Conservation (phyloP, 2,888 invertebrate species). For the Sinopyrophorus schimmeli region DNA sequence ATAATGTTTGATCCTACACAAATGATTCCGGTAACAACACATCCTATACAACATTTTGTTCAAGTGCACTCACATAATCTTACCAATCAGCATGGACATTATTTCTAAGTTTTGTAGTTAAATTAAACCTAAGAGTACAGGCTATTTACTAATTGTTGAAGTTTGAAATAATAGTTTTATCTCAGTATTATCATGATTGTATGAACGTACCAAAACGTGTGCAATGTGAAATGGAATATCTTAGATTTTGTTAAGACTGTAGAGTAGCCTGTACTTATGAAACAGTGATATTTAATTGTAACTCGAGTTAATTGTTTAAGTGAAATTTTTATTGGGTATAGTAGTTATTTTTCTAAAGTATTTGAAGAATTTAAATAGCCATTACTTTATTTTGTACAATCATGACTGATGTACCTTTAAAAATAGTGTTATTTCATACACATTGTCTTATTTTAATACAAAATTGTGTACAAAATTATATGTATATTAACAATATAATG, state of each 20-base stretch:
- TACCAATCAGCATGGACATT: slow-evolving; percentile 39
- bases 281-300: too few species aligned
- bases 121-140: too few species aligned
- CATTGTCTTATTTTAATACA: slow-evolving; percentile 1
- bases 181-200: too few species aligned
- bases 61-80: slow-evolving; percentile 45
- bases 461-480: slow-evolving; percentile 2
- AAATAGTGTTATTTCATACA: background rate
- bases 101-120: slow-evolving; percentile 27
- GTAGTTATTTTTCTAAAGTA: too few species aligned
- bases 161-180: background rate
- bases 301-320: too few species aligned
- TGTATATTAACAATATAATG: background rate
- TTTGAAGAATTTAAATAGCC: too few species aligned
- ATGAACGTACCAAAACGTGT: too few species aligned
- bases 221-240: too few species aligned
- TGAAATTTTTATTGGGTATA: too few species aligned
- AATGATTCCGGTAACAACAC: slow-evolving; percentile 44
- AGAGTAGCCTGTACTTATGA: too few species aligned
- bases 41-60: slow-evolving; percentile 45
- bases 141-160: background rate
- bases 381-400: too few species aligned
- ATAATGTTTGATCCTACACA: slow-evolving; percentile 50
- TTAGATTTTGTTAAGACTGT: too few species aligned
- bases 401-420: slow-evolving; percentile 2